Base-by-base conservation (phyloP, 2,797 vertebrate genomes). In the Coendou prehensilis region DNA sequence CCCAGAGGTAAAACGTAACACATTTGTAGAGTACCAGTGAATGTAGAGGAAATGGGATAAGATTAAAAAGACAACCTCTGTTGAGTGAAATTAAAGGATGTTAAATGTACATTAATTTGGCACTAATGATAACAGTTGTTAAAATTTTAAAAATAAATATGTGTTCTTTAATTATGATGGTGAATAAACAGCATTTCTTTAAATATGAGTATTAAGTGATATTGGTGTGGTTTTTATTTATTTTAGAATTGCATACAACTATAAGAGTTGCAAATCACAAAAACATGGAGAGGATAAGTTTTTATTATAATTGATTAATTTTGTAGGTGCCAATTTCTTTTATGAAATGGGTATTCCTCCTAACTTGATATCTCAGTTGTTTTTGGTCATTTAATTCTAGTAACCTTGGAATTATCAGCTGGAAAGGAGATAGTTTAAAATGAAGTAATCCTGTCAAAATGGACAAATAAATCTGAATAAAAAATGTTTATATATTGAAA, bases 291-390 rank as follows among this genome's bases (percentile, higher is more conserved):
- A 64, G 6, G 54, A 63, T 84, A 88, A 1, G 11, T 10, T 96
- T 84, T 54, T 23, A 88, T 41, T 92, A 94, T 22, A 92, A 64
- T 73, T 73, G 75, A 64, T 69, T 80, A 17, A 83, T 79, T 78
- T 15, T 26, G 15, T 57, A 50, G 26, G n/a, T 64, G 50, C 52
- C 1, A n/a, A 41, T 64, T 28, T 89, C 4, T 9, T 61, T 50
- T 45, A 9, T 59, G 22, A 73, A 67, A 85, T 14, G 71, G 50
- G 1, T 8, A 33, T 37, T 64, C 7, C 28, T 37, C 9, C 15
- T 11, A 54, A 54, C 4, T 69, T 87, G 1, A 52, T 64, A 69
- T 82, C 10, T 22, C 4, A 45, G 13, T 73, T 61, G 33, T 22
- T 26, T 89, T 88, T 71, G 11, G 26, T 81, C 30, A 82, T 78